A percentile compares a stretch with the other conserved stretches of the same genome.
Evolutionary conservation across 2,888 invertebrate species (phyloP).

Genomic region (Agonopterix alstromeriana): DNA sequence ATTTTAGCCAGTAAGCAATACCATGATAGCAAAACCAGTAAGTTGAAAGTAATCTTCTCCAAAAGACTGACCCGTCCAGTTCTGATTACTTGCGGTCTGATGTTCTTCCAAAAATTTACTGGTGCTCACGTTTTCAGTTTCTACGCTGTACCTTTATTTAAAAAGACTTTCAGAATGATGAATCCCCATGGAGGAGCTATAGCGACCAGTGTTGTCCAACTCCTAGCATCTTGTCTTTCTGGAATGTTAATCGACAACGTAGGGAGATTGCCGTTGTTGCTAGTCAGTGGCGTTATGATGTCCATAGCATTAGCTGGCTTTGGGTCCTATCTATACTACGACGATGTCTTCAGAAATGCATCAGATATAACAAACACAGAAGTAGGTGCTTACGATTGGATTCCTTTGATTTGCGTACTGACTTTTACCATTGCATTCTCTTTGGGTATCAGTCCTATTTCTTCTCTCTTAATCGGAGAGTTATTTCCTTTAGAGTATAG

Average conservation of each 20-base stretch:
- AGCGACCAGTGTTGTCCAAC: constrained; percentile 88
- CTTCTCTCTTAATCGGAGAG: constrained; percentile 83
- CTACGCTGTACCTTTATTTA: constrained; percentile 91
- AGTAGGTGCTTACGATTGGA: constrained; percentile 83
- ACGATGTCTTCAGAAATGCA: constrained; percentile 72
- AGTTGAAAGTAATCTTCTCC: constrained; percentile 52
- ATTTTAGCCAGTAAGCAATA: constrained; percentile 72
- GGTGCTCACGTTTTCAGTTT: constrained; percentile 90
- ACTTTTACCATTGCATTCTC: constrained; percentile 91
- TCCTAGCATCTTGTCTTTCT: constrained; percentile 87
- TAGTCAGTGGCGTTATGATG: constrained; percentile 90
- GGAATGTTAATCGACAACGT: constrained; percentile 90
- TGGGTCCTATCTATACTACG: constrained; percentile 90
- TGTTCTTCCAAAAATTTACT: constrained; percentile 92
- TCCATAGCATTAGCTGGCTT: constrained; percentile 89
- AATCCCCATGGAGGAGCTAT: constrained; percentile 90
- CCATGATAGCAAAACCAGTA: constrained; percentile 46
- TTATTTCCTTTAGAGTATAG: constrained; percentile 83
- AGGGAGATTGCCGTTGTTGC: constrained; percentile 87
- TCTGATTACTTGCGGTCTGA: constrained; percentile 88
- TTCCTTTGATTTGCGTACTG: constrained; percentile 88
- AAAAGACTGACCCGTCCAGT: constrained; percentile 80
- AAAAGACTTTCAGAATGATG: constrained; percentile 86
- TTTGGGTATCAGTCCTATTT: constrained; percentile 85
- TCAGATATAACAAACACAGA: constrained; percentile 45